Evolutionary conservation across 1,140 invertebrate species (phyloP), one percentile per base, ranked within the genome.

Genomic region (Drosophila sp.): DNA sequence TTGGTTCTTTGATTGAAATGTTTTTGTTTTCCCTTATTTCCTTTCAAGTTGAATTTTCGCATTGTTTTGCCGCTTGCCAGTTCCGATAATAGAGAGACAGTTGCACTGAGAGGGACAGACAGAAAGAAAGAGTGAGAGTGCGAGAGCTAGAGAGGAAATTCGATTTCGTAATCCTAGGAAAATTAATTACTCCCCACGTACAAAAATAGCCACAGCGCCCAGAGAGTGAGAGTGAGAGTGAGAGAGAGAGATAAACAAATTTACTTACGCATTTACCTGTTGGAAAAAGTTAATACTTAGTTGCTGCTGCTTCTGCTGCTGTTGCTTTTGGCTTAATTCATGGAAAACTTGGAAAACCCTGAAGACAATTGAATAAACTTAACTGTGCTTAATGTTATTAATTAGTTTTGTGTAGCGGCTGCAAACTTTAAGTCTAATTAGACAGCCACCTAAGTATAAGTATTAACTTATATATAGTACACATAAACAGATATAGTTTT

Each of bases 321-420:
- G 8, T 23, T 47, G 17, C 17, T 50, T 23, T 50, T 50, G 44
- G 44, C 44, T 35, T 35, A 35, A 35, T 35, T 35, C 29, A 35
- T 58, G 17, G 17, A 72, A 71, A 58, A 71, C 67, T 73, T 47
- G 70, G 63, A 58, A 66, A 75, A 56, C 35, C 64, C 61, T 44
- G 10, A 44, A 54, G 41, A 38, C 63, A 50, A 50, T 44, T 29
- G 55, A 54, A 27, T 23, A 7, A 70, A 60, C 60, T 78, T 75
- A 82, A 72, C 35, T 44, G 11, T 67, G 75, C 67, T 86, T 77
- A 72, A 77, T 82, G 50, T 77, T 89, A 87, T 80, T 83, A 89
- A 86, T 87, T 87, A 87, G 72, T 72, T 75, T 60, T 30, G 3
- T 30, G n/a, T n/a, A 29, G 23, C 54, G 6, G 23, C 54, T 17